Base-by-base conservation (phyloP, 2,888 invertebrate species). In the Chloroclysta siterata region DNA sequence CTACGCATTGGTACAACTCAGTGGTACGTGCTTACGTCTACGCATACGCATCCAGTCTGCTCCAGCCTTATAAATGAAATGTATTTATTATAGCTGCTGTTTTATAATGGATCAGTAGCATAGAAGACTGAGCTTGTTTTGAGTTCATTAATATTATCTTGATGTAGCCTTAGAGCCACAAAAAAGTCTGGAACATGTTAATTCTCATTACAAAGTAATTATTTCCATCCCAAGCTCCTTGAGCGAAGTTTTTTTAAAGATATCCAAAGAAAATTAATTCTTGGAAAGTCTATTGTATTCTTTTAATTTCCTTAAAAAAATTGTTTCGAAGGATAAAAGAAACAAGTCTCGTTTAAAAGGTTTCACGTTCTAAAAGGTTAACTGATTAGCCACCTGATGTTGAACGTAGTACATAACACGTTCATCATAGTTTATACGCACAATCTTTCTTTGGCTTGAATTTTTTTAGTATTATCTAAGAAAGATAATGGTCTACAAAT, bases 161-260 rank as follows among this genome's bases (percentile, higher is more conserved):
- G 8, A 42, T 42, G 42, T 14, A 17, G 44, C 15, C 15, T 44
- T 44, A 11, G 36, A 39, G 36, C 11, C 11, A 39, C 36, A 55
- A 64, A 28, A 56, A 53, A 44, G 33, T 13, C 14, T 46, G 11
- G 39, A 60, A 46, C 60, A 44, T 60, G 57, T 60, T 57, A 50
- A 56, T 50, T 57, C 53, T 60, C 44, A 65, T 65, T 60, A 65
- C 60, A 65, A 65, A 65, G 65, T 53, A 60, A 65, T 65, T 60
- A 65, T 53, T 39, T 57, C 48, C 64, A 64, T 17, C 56, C 60
- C 17, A 29, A 53, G 52, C 55, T 52, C 56, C 48, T 47, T 41
- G 41, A 22, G 15, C 41, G 14, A 53, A 61, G 60, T 46, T 54
- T 59, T 39, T 11, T 5, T 10, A 59, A 59, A 39, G 41, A 59